A percentile compares a stretch with the other conserved stretches of the same genome.
Conservation (phyloP, 2,888 invertebrate species). For the Odontocerum albicorne region DNA sequence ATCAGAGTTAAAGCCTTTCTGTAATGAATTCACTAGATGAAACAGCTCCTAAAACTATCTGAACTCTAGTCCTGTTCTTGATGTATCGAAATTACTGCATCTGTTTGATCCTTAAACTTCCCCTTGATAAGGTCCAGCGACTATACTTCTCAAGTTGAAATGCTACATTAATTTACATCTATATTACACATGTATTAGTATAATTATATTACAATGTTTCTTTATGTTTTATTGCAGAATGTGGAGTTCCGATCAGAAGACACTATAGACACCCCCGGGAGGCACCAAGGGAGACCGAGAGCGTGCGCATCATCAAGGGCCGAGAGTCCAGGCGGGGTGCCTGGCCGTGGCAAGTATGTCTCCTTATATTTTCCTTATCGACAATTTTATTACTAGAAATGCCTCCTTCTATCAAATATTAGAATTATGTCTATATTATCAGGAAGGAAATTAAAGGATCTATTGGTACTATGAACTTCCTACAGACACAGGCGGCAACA, state of each 20-base stretch:
- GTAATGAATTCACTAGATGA: no score
- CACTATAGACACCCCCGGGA: constrained; percentile 60
- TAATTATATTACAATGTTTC: no score
- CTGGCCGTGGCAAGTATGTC: constrained; percentile 80
- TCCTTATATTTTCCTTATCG: neutral
- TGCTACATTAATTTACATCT: neutral
- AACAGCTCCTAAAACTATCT: no score
- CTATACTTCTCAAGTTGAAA: neutral
- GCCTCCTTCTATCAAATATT: no score
- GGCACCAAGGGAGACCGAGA: constrained; percentile 46
- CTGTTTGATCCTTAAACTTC: no score
- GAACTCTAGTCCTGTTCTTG: no score
- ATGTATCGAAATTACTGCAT: no score
- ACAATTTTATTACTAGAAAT: neutral
- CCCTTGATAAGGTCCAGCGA: neutral
- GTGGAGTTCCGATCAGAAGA: constrained; percentile 66
- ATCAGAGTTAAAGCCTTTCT: neutral
- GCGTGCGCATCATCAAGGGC: constrained; percentile 75
- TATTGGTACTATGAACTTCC: no score
- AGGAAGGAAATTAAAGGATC: no score
- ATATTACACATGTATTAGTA: no score
- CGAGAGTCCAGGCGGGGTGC: constrained; percentile 75
- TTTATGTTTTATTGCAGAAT: constrained; percentile 60
- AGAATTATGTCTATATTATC: no score
- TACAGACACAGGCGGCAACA: no score